These are phyloP conservation scores for Ceratina calcarata DNA, from an alignment of 1,140 invertebrate species.

Conservation along the genomic window DNA sequence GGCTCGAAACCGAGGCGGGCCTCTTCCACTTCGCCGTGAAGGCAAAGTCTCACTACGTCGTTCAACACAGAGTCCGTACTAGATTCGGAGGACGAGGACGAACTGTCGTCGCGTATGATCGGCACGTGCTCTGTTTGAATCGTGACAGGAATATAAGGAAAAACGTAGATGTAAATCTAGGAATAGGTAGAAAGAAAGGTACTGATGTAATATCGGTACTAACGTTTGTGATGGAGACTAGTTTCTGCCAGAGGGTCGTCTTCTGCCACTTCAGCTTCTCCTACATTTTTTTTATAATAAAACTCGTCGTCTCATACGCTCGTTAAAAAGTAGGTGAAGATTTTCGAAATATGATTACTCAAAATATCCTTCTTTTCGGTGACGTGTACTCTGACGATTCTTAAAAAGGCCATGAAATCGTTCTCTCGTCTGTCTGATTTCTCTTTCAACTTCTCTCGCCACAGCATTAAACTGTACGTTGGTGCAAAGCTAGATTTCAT, in stretches of 20 bases:
- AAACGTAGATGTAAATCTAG: too few relatives aligned
- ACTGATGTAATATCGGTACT: background rate
- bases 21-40: constrained; percentile 61
- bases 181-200: too few relatives aligned
- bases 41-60: constrained; percentile 59
- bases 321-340: too few relatives aligned
- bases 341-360: constrained; percentile 15
- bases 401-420: constrained; percentile 64
- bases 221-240: background rate
- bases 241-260: background rate
- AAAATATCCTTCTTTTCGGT: constrained; percentile 48
- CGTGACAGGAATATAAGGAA: too few relatives aligned
- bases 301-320: too few relatives aligned
- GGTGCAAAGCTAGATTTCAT: constrained; percentile 62
- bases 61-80: background rate
- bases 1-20: constrained; percentile 58
- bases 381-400: constrained; percentile 61
- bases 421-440: background rate
- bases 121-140: background rate
- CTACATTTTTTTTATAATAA: background rate
- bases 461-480: constrained; percentile 18
- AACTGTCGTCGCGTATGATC: background rate
- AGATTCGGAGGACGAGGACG: background rate
- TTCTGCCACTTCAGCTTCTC: background rate
- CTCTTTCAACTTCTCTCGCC: constrained; percentile 16